Evolutionary conservation across 2,797 vertebrate species (phyloP).

Genomic region (Clarias pachynema): DNA sequence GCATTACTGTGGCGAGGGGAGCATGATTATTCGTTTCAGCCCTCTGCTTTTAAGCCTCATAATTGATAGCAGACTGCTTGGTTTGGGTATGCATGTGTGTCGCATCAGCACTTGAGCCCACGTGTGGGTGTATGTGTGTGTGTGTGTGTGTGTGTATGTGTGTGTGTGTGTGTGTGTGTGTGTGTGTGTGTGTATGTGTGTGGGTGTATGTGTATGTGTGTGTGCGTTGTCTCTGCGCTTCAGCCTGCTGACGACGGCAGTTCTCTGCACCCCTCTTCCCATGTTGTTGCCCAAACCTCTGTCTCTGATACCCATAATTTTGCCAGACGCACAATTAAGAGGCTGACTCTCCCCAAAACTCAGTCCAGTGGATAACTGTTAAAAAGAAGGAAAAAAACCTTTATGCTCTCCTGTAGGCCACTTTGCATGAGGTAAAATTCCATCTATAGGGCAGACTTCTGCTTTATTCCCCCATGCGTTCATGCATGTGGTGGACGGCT

Average conservation of each 20-base stretch:
- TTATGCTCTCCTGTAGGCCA: neutral
- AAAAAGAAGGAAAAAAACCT: neutral
- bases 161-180: conserved; percentile 19
- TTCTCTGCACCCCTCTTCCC: conserved; percentile 58
- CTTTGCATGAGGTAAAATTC: conserved; percentile 20
- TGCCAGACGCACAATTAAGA: conserved; percentile 14
- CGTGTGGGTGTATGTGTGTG: conserved; percentile 22
- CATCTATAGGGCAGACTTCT: conserved; percentile 5
- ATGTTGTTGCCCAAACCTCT: conserved; percentile 31
- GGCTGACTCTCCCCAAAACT: neutral
- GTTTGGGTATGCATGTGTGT: conserved; percentile 47
- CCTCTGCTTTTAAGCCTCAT: conserved; percentile 66
- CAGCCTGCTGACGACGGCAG: conserved; percentile 55
- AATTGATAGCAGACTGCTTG: conserved; percentile 73
- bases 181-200: conserved; percentile 24
- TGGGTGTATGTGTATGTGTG: conserved; percentile 26
- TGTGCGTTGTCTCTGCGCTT: conserved; percentile 38
- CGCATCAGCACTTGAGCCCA: conserved; percentile 13
- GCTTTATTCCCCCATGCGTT: conserved; percentile 7
- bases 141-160: conserved; percentile 24
- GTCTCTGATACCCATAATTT: conserved; percentile 28
- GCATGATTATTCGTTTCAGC: conserved; percentile 72
- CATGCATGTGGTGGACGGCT: neutral
- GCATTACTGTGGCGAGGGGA: conserved; percentile 59
- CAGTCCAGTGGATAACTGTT: neutral